These are phyloP conservation scores for Ceratitis capitata DNA, from an alignment of 1,140 invertebrate genomes.

Conservation along the genomic window DNA sequence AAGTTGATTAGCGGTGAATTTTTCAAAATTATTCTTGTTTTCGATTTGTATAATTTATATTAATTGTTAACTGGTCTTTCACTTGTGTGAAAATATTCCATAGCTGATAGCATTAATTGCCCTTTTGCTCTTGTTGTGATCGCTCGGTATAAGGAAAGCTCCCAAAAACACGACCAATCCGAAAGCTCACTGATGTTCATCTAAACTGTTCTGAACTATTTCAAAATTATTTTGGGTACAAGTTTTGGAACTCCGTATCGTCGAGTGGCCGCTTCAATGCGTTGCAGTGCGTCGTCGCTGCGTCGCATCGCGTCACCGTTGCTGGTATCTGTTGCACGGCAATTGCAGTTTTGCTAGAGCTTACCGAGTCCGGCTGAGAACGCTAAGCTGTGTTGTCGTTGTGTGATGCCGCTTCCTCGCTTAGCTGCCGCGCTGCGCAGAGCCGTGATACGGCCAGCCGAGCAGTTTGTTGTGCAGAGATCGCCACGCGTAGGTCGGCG, in stretches of 20 bases:
- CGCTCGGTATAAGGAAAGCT: slow-evolving; percentile 36
- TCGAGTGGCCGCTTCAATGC: neutral
- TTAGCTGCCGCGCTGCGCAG: slow-evolving; percentile 17
- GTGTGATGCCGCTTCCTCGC: slow-evolving; percentile 6
- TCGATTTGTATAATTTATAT: neutral
- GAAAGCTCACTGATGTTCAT: slow-evolving; percentile 66
- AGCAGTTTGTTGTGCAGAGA: neutral
- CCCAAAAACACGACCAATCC: slow-evolving; percentile 62
- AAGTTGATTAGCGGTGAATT: neutral
- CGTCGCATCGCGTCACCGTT: slow-evolving; percentile 11
- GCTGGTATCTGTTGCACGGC: slow-evolving; percentile 12
- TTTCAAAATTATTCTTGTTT: neutral
- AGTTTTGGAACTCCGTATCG: slow-evolving; percentile 56
- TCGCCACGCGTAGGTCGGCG: neutral
- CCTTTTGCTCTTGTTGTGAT: neutral
- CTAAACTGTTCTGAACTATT: slow-evolving; percentile 65
- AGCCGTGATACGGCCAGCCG: neutral
- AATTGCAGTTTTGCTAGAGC: neutral
- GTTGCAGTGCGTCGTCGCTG: neutral
- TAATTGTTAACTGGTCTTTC: neutral
- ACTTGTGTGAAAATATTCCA: neutral
- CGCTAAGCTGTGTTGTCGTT: neutral
- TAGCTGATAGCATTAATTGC: neutral
- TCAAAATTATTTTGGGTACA: slow-evolving; percentile 63
- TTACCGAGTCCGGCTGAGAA: neutral